Percentiles rank a stretch among this genome's conserved stretches.
Conservation (phyloP, 2,797 vertebrate species). For the Sebastes vulpes region DNA sequence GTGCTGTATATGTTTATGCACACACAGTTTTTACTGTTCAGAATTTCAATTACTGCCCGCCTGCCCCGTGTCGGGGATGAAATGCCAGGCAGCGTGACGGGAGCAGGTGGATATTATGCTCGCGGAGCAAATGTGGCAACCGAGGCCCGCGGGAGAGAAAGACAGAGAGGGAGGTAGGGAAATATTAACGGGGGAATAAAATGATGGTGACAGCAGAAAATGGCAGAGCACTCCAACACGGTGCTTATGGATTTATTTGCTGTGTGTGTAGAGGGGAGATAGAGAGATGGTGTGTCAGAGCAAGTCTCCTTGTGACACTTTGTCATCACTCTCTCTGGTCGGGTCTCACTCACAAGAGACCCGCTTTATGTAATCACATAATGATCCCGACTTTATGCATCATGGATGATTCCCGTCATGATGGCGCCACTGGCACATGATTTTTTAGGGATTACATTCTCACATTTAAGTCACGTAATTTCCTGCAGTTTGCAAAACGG, state of each 20-base stretch:
- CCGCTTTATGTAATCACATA: constrained; percentile 21
- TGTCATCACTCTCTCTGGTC: constrained; percentile 22
- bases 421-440: not conserved
- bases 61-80: constrained; percentile 37
- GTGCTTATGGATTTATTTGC: constrained; percentile 74
- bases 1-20: constrained; percentile 3
- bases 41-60: constrained; percentile 59
- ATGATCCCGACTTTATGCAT: constrained; percentile 34
- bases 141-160: constrained; percentile 52
- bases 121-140: constrained; percentile 61
- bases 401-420: not conserved
- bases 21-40: constrained; percentile 21
- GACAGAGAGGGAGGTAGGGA: constrained; percentile 33
- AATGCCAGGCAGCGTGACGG: constrained; percentile 56
- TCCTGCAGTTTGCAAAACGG: not conserved
- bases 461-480: not conserved
- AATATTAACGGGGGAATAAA: constrained; percentile 79
- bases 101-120: constrained; percentile 71
- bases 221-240: constrained; percentile 54
- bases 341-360: constrained; percentile 20
- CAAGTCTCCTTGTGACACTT: constrained; percentile 38
- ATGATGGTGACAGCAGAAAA: constrained; percentile 82
- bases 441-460: not conserved
- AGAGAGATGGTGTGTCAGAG: constrained; percentile 33
- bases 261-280: constrained; percentile 24